Evolutionary conservation across 2,113 vertebrate species (phyloP).

Genomic region (Pseudopipra pipra): DNA sequence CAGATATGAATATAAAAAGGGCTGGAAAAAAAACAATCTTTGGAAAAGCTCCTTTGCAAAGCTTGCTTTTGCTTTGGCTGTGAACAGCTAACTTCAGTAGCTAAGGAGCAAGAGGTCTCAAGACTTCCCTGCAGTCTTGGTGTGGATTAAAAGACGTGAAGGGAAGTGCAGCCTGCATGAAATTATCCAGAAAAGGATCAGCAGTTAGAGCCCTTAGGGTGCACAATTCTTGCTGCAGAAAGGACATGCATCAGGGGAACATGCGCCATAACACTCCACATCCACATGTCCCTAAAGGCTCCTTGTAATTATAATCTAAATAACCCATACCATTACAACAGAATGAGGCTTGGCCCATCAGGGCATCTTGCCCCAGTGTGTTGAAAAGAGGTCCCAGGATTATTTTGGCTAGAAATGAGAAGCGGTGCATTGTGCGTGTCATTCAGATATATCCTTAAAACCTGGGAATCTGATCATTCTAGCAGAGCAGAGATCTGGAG

Average conservation of each 20-base stretch:
- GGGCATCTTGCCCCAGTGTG: rapidly evolving
- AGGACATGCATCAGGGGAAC: not conserved
- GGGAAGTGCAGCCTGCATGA: not conserved
- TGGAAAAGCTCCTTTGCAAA: not conserved
- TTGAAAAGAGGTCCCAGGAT: not conserved
- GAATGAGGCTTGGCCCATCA: not conserved
- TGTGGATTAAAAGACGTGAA: not conserved
- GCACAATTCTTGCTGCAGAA: not conserved
- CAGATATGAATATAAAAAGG: not conserved
- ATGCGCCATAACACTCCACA: not conserved
- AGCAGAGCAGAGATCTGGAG: not conserved
- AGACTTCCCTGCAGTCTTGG: not conserved
- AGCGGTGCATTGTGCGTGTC: not conserved
- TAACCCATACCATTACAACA: not conserved
- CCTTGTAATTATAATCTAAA: not conserved
- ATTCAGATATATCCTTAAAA: not conserved
- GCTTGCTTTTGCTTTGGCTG: not conserved
- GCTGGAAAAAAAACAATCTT: not conserved
- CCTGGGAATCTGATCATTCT: no score
- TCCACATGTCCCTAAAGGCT: not conserved
- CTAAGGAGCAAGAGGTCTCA: not conserved
- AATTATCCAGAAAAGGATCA: not conserved
- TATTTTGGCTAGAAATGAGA: not conserved
- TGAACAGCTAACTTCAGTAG: not conserved
- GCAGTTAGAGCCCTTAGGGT: not conserved